Percentiles rank a stretch among this genome's conserved stretches.
Evolutionary conservation across 2,113 vertebrate species (phyloP).

Genomic region (Alexandromys fortis): DNA sequence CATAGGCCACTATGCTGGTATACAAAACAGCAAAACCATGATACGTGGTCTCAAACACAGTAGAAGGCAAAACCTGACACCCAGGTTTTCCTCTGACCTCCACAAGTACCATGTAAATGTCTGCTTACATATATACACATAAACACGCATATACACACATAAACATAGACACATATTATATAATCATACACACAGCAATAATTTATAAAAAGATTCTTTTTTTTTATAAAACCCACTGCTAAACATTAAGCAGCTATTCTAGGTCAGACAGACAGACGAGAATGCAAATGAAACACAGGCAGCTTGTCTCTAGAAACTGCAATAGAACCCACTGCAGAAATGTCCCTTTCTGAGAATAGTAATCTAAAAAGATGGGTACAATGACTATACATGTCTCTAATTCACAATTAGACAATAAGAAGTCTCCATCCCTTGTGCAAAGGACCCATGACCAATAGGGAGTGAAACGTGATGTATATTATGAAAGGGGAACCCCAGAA

Average conservation of each 20-base stretch:
- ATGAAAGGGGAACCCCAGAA: neutral
- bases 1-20: neutral
- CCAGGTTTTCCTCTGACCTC: neutral
- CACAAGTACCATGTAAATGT: neutral
- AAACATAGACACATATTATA: neutral
- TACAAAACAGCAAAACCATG: neutral
- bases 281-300: slow-evolving; percentile 15
- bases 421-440: neutral
- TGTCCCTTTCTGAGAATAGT: neutral
- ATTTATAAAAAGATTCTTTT: neutral
- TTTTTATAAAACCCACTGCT: neutral
- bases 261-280: slow-evolving; percentile 5
- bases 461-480: neutral
- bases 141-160: too few relatives aligned
- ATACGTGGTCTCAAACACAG: neutral
- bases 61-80: neutral
- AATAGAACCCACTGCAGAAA: neutral
- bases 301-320: neutral
- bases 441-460: neutral
- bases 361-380: neutral
- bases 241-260: neutral
- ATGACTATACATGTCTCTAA: neutral
- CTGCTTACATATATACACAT: neutral
- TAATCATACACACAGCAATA: neutral
- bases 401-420: slow-evolving; percentile 2